Evolutionary conservation across 2,797 vertebrate genomes (phyloP).

Genomic region (Peromyscus aztecus): DNA sequence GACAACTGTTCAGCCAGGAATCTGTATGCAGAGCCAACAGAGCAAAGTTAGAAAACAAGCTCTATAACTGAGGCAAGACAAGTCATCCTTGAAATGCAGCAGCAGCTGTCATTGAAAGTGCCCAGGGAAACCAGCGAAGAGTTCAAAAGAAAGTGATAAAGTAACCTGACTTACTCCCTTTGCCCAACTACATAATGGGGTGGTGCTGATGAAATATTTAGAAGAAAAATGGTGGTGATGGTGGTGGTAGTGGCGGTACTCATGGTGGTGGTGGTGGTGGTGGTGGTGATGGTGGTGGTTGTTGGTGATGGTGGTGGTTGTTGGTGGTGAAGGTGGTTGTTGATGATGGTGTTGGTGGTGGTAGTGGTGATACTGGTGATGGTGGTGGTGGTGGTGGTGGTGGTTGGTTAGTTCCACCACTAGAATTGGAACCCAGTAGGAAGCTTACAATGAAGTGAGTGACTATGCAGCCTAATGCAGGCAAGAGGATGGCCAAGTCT

Average conservation of each 20-base stretch:
- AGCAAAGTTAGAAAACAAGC: neutral
- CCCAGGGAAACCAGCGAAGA: neutral
- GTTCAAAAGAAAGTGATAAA: slow-evolving; percentile 31
- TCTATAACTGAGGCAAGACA: neutral
- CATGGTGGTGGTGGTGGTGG: neutral
- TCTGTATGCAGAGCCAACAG: neutral
- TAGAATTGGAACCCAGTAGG: slow-evolving; percentile 7
- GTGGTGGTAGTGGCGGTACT: neutral
- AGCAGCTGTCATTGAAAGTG: neutral
- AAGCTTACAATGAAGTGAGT: slow-evolving; percentile 38
- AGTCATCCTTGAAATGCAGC: neutral
- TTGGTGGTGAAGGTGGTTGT: neutral
- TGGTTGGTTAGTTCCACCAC: neutral
- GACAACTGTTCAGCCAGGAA: neutral
- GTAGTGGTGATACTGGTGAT: neutral
- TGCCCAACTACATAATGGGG: neutral
- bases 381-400: neutral
- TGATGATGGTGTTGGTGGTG: neutral
- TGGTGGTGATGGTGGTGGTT: neutral
- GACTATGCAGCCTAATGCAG: neutral
- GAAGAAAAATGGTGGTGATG: neutral
- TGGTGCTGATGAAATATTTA: neutral
- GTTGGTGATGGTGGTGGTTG: neutral
- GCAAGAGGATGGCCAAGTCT: neutral
- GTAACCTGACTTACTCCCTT: slow-evolving; percentile 1